phyloP scores from a whole-genome alignment of 2,113 vertebrate species.

The Leucosticte australis region DNA sequence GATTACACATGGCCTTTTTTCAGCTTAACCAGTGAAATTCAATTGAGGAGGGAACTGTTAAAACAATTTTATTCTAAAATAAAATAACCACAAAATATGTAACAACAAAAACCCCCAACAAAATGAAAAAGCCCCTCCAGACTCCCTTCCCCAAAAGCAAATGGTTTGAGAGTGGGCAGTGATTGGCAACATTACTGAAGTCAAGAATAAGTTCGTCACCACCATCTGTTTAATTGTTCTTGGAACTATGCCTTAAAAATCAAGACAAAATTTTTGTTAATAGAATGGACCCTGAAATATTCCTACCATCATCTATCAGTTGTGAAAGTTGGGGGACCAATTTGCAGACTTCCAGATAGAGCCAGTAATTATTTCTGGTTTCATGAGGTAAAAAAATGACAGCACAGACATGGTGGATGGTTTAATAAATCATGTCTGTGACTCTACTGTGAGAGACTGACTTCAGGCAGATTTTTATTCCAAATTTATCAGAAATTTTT shows the following conservation, averaged over 20 bases:
- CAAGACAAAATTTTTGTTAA: background rate
- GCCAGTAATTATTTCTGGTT: background rate
- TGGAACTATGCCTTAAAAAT: background rate
- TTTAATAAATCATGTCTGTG: background rate
- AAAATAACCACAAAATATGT: background rate
- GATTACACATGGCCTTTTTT: background rate
- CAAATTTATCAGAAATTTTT: background rate
- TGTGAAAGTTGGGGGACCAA: background rate
- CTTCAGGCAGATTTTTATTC: background rate
- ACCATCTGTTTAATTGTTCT: background rate
- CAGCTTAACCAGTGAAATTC: background rate
- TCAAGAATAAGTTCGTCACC: background rate
- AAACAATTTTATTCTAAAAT: background rate
- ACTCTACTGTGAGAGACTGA: background rate
- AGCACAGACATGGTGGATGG: background rate
- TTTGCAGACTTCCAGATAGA: background rate
- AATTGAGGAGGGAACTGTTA: background rate
- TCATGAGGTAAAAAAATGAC: background rate
- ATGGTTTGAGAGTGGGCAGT: background rate
- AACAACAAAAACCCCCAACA: background rate
- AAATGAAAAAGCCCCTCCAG: background rate
- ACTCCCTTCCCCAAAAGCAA: background rate
- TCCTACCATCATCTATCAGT: background rate
- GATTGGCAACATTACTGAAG: background rate
- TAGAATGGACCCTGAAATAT: background rate